Evolutionary conservation across 2,113 vertebrate genomes (phyloP), one percentile per base, ranked within the genome.

Genomic region (Malaclemys terrapin): DNA sequence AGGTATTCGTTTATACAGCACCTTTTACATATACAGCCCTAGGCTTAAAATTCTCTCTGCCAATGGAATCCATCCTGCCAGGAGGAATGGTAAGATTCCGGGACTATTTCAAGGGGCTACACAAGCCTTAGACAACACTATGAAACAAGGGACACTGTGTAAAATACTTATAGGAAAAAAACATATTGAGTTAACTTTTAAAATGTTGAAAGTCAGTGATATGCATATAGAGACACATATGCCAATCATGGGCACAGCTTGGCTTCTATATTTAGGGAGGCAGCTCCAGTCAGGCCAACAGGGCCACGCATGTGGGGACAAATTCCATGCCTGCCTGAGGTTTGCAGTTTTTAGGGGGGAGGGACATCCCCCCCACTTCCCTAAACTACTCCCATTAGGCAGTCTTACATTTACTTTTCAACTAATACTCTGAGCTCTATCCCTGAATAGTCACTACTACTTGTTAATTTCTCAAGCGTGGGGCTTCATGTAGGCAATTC

Each of bases 371-470:
- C 25, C 10, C 27, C 12, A 31, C 2, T 3, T 12, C 27, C 12
- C 29, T 27, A 62, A 62, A 62, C 27, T 14, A 62, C 27, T 27
- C 27, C 27, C 27, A 13, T 31, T 27, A 27, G 57, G 29, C 27
- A 96, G 95, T 93, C 91, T 80, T 91, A 90, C 94, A 84, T 97
- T 97, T 95, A 94, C 89, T 94, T 85, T 90, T 89, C 92, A 45
- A 92, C 95, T 96, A 95, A 96, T 90, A 94, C 94, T 91, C 93
- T 94, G 87, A 49, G 93, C 80, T 93, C 17, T 76, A 85, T 89
- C 89, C 94, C 80, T 4, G 82, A 54, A 84, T 85, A 78, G 69
- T 95, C 95, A 57, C 79, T 91, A 27, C 91, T 90, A 89, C 91
- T 92, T 94, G 90, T 95, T 96, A 90, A 85, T 96, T 65, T 90